Percentiles rank a stretch among this genome's conserved stretches.
Evolutionary conservation across 2,113 vertebrate species (phyloP).

Genomic region (Eublepharis macularius): DNA sequence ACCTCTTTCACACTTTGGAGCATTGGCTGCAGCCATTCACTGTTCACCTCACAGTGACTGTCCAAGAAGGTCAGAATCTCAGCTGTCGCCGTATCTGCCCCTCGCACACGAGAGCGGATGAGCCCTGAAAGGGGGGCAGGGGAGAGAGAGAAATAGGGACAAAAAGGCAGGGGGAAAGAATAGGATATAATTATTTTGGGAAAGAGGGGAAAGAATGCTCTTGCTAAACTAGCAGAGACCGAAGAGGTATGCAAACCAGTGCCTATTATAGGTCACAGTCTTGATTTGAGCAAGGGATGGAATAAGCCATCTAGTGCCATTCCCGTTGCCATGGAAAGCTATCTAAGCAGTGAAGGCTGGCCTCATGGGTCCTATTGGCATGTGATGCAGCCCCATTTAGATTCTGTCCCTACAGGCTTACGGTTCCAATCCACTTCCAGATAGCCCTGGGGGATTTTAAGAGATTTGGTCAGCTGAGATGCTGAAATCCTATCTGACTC

Average conservation of each 20-base stretch:
- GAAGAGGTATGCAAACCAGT: too few species aligned
- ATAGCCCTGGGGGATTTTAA: not conserved
- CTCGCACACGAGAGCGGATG: conserved; percentile 94
- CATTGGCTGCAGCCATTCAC: conserved; percentile 96
- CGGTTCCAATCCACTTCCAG: not conserved
- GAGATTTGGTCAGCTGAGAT: not conserved
- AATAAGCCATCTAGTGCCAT: too few species aligned
- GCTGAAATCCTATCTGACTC: not conserved
- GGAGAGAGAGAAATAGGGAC: too few species aligned
- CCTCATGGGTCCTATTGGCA: too few species aligned
- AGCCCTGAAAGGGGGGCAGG: conserved; percentile 75
- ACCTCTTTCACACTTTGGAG: conserved; percentile 97
- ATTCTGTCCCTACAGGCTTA: not conserved
- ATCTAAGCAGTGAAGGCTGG: too few species aligned
- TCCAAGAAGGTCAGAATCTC: conserved; percentile 94
- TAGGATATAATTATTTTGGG: not conserved
- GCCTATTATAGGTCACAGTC: too few species aligned
- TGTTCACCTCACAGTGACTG: conserved; percentile 97
- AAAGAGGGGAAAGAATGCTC: not conserved
- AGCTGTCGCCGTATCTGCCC: conserved; percentile 86
- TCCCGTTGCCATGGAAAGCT: too few species aligned
- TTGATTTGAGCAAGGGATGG: too few species aligned
- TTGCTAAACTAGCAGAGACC: not conserved
- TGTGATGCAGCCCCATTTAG: not conserved
- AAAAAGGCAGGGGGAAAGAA: not conserved